Conservation (phyloP, 2,888 invertebrate genomes). For the Mantis religiosa region DNA sequence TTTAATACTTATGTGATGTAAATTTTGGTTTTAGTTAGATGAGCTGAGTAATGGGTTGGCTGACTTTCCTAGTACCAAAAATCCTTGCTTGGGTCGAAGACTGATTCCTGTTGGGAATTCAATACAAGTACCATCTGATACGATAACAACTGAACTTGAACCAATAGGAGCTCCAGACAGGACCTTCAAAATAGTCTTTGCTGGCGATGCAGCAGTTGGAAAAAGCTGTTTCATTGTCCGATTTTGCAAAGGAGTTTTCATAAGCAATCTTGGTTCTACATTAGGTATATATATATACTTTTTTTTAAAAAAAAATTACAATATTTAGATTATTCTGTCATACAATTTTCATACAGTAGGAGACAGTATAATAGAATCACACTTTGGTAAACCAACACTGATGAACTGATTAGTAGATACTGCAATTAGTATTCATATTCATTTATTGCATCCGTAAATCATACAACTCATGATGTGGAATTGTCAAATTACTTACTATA, state of each 20-base stretch:
- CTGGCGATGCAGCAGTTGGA: slow-evolving; percentile 59
- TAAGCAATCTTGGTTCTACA: slow-evolving; percentile 53
- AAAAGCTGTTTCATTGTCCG: slow-evolving; percentile 58
- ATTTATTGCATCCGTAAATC: too few species aligned
- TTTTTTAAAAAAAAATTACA: too few species aligned
- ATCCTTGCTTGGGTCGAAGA: not conserved
- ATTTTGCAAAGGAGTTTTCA: slow-evolving; percentile 54
- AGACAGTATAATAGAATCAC: too few species aligned
- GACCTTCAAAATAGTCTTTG: slow-evolving; percentile 57
- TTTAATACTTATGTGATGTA: not conserved
- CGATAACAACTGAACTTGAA: slow-evolving; percentile 28
- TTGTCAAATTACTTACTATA: too few species aligned
- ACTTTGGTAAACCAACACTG: too few species aligned
- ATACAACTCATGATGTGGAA: too few species aligned
- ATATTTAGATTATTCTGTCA: not conserved
- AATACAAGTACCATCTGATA: not conserved
- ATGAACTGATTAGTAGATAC: too few species aligned
- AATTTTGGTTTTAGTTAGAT: not conserved
- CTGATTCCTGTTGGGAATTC: not conserved
- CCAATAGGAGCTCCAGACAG: slow-evolving; percentile 48
- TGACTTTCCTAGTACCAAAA: not conserved
- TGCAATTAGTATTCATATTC: too few species aligned
- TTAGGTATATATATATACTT: slow-evolving; percentile 47
- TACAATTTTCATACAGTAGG: too few species aligned
- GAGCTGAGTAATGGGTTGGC: not conserved